Conservation (phyloP, 2,113 vertebrate genomes). For the Alethe diademata region DNA sequence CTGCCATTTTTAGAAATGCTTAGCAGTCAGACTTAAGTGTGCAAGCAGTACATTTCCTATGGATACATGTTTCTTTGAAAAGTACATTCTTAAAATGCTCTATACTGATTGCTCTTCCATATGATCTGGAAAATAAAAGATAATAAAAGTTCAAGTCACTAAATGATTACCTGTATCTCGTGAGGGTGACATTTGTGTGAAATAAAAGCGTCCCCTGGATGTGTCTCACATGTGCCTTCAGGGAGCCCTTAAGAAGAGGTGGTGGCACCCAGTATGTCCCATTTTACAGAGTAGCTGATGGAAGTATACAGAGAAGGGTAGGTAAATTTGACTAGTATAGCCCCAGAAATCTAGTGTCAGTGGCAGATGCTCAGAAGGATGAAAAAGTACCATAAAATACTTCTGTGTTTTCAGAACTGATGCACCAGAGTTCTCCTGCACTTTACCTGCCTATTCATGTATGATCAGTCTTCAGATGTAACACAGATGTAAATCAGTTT, state of each 20-base stretch:
- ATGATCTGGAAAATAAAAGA: not conserved
- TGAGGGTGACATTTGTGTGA: not conserved
- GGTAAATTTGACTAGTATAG: not conserved
- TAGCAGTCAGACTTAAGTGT: not conserved
- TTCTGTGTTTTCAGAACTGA: not conserved
- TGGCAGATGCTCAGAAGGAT: not conserved
- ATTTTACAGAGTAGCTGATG: not conserved
- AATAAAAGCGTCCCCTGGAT: not conserved
- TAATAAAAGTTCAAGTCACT: not conserved
- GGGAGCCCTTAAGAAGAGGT: not conserved
- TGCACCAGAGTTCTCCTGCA: not conserved
- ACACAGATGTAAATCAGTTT: not conserved
- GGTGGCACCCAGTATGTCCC: not conserved
- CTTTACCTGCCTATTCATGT: not conserved
- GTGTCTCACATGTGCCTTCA: not conserved
- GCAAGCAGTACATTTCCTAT: not conserved
- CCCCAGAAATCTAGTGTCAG: not conserved
- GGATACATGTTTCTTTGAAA: not conserved
- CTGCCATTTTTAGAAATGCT: not conserved
- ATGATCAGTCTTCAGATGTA: not conserved
- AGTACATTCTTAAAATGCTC: not conserved
- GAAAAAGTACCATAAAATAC: not conserved
- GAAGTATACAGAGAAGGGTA: not conserved
- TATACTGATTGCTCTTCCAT: not conserved
- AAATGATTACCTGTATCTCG: rapidly evolving